Percentiles rank a stretch among this genome's conserved stretches.
These are phyloP conservation scores for Poecile montanus DNA, from an alignment of 2,797 vertebrate genomes.

Conservation along the genomic window DNA sequence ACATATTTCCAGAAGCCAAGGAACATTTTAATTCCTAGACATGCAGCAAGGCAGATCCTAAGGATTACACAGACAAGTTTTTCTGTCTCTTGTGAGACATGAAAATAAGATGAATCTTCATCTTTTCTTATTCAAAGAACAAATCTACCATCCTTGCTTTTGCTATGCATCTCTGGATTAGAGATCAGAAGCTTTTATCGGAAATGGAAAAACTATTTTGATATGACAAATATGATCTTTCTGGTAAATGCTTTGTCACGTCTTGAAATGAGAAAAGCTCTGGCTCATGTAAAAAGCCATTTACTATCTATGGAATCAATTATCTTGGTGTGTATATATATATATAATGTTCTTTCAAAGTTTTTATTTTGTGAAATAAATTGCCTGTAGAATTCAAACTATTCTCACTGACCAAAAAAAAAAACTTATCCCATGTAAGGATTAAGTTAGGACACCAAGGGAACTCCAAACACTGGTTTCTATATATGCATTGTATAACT, in stretches of 20 bases:
- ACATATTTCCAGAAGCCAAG: neutral
- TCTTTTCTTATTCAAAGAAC: neutral
- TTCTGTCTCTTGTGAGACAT: neutral
- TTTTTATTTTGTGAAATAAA: neutral
- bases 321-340: neutral
- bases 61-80: neutral
- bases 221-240: neutral
- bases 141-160: neutral
- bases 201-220: neutral
- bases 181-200: neutral
- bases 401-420: neutral
- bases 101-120: neutral
- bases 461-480: neutral
- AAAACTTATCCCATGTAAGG: neutral
- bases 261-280: conserved; percentile 23
- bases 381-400: neutral
- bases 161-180: neutral
- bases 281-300: conserved; percentile 12
- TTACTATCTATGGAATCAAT: conserved; percentile 23
- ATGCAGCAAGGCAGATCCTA: neutral
- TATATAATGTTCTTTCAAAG: neutral
- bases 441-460: neutral
- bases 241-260: conserved; percentile 17
- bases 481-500: accelerated
- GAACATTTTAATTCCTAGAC: neutral